Evolutionary conservation across 1,140 invertebrate genomes (phyloP).

Genomic region (Ceratitis capitata): DNA sequence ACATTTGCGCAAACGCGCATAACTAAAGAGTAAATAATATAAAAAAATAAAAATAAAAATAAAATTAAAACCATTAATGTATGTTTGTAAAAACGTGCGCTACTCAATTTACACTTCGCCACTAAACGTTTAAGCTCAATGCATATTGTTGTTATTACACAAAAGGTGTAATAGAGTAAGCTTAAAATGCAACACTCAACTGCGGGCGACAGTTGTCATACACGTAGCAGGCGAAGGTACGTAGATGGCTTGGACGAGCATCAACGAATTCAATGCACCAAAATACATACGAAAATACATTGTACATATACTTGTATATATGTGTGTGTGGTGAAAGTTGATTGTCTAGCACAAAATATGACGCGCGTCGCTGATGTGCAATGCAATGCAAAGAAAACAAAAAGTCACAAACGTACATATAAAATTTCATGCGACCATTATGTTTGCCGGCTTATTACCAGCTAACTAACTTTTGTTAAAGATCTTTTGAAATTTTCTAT

Average conservation of each 20-base stretch:
- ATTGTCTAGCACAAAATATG: not conserved
- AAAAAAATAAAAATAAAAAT: not conserved
- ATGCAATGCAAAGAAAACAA: not conserved
- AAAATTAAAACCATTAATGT: not conserved
- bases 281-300: not conserved
- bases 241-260: not conserved
- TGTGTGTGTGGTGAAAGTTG: slow-evolving; percentile 4
- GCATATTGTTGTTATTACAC: not conserved
- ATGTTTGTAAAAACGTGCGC: not conserved
- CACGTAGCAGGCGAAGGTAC: not conserved
- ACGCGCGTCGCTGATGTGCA: not conserved
- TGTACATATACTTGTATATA: not conserved
- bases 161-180: not conserved
- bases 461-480: not conserved
- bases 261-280: not conserved
- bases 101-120: not conserved
- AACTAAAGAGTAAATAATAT: not conserved
- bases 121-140: not conserved
- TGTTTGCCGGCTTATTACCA: not conserved
- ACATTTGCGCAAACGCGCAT: not conserved
- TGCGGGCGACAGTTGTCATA: not conserved
- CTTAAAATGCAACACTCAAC: not conserved
- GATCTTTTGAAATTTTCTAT: not conserved
- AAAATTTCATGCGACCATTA: no score
- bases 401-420: not conserved